Base-by-base conservation (phyloP, 2,888 invertebrate species). In the Conus canariensis region DNA sequence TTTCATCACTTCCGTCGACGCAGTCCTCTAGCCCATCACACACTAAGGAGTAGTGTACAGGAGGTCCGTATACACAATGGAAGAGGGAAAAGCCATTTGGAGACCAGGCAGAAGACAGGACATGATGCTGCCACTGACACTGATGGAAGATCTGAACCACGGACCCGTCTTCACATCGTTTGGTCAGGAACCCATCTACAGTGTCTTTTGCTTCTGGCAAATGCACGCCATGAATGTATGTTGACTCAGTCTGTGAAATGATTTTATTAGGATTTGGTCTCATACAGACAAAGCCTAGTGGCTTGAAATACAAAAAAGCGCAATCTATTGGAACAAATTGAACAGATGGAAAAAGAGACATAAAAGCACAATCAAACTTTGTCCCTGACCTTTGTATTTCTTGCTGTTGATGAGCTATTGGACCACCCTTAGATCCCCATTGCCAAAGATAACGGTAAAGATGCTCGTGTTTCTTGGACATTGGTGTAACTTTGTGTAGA, bases 371-470 rank as follows among this genome's bases (percentile, higher is more conserved):
- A 19, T 89, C 89, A 6, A n/a, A 16, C 0, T 16, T n/a, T 14
- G 59, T 4, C 25, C 85, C 89, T 0, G 4, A 19, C n/a, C 74
- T 56, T 56, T 89, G 89, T 3, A 70, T 25, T 12, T 85, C 25
- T 16, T 19, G 14, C 25, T 89, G 58, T 12, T 85, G 16, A 67
- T 89, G 74, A 22, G 85, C 89, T 67, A 89, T 85, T 19, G 85
- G 85, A 70, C 89, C 74, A 22, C 89, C 89, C 25, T 67, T 30
- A 0, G 25, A 12, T 25, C 89, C 89, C 89, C 89, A 89, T 56
- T 89, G 89, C 89, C 89, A 89, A n/a, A 85, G 10, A 83, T 25
- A 89, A 1, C 89, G 30, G 74, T 74, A 89, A 22, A 58, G 58
- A n/a, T 83, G 56, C 1, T 30, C 9, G 5, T 83, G n/a, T 58